A percentile compares a stretch with the other conserved stretches of the same genome.
Evolutionary conservation across 2,888 invertebrate species (phyloP).

Genomic region (Parelbella ahira): DNA sequence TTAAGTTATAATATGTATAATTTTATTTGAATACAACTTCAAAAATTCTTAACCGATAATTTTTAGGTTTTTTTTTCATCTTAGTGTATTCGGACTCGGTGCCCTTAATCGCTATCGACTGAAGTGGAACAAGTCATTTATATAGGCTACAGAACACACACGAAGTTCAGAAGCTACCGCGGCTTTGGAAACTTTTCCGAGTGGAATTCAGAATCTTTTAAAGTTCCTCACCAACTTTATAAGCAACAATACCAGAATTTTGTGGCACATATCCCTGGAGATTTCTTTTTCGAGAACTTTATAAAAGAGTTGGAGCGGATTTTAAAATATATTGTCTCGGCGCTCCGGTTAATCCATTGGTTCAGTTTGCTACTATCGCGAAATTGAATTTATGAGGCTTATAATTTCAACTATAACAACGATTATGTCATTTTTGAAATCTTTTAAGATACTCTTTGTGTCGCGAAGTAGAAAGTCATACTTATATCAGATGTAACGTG

Average conservation of each 20-base stretch:
- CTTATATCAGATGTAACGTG: no score
- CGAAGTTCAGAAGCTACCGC: conserved; percentile 24
- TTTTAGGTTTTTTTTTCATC: no score
- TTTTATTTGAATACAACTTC: no score
- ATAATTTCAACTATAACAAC: no score
- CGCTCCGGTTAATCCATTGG: conserved; percentile 14
- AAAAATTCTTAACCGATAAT: no score
- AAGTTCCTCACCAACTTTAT: conserved; percentile 21
- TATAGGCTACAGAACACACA: conserved; percentile 21
- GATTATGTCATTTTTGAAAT: no score
- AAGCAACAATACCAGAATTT: conserved; percentile 25
- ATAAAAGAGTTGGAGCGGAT: conserved; percentile 20
- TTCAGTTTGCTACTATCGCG: conserved; percentile 6
- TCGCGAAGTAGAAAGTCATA: no score
- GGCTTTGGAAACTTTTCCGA: conserved; percentile 23
- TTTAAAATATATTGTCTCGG: conserved; percentile 23
- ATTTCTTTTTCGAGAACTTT: conserved; percentile 21
- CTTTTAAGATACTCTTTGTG: no score
- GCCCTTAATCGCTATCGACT: neutral
- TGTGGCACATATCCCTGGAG: conserved; percentile 22
- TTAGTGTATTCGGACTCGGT: no score
- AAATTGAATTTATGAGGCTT: conserved; percentile 2
- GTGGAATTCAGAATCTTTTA: conserved; percentile 26
- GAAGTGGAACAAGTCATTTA: conserved; percentile 2
- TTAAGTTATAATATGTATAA: no score